Evolutionary conservation across 2,113 vertebrate genomes (phyloP).

Genomic region (Odontophorus gujanensis): DNA sequence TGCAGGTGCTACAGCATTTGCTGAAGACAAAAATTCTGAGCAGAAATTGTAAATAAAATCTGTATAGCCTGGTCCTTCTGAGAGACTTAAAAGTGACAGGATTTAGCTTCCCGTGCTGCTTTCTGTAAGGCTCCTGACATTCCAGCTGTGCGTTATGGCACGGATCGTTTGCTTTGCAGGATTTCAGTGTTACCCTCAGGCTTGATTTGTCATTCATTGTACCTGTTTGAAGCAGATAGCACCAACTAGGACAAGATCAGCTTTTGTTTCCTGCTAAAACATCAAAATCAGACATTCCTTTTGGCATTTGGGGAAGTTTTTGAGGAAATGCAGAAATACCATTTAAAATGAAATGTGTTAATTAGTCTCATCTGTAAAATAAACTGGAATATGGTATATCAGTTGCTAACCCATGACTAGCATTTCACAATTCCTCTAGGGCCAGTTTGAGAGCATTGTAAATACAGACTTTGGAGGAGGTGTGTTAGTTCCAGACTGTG

Average conservation of each 20-base stretch:
- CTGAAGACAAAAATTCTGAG: conserved; percentile 19
- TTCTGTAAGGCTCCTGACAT: background rate
- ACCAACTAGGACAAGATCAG: background rate
- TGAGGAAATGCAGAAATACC: background rate
- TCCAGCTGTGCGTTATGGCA: background rate
- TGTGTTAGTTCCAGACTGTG: background rate
- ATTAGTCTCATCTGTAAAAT: background rate
- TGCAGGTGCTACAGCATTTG: conserved; percentile 58
- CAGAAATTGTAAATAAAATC: conserved; percentile 53
- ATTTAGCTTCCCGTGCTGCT: conserved; percentile 17
- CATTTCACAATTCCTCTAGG: background rate
- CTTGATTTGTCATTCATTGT: background rate
- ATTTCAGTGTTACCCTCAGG: background rate
- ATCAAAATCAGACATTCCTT: background rate
- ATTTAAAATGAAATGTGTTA: background rate
- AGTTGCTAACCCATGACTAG: background rate
- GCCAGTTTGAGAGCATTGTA: conserved; percentile 9
- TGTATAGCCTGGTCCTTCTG: conserved; percentile 44
- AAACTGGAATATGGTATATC: conserved; percentile 5
- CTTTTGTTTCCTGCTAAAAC: conserved; percentile 15
- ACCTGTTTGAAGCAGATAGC: background rate
- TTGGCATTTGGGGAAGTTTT: background rate
- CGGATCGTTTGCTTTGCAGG: background rate
- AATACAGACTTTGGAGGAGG: conserved; percentile 28
- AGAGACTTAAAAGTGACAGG: background rate